Conservation (phyloP, 2,797 vertebrate genomes). For the Vultur gryphus region DNA sequence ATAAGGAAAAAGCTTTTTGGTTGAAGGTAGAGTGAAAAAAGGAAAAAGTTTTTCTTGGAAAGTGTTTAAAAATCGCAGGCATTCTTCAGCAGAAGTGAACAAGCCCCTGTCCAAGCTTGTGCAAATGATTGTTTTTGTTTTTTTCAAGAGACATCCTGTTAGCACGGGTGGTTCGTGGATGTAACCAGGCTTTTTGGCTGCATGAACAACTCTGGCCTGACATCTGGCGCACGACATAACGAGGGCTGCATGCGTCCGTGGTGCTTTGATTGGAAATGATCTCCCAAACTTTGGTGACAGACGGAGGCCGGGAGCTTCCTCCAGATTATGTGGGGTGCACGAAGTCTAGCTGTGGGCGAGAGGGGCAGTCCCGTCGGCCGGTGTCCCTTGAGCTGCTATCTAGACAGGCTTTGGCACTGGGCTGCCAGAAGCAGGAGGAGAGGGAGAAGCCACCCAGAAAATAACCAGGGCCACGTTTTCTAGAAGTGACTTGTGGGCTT, state of each 20-base stretch:
- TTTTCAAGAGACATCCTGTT: neutral
- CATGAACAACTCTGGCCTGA: neutral
- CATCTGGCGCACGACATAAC: neutral
- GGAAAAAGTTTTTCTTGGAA: neutral
- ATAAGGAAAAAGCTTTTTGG: neutral
- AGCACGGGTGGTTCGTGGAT: neutral
- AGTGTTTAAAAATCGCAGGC: neutral
- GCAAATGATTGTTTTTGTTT: neutral
- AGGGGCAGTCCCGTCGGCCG: fast-evolving
- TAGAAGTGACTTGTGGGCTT: neutral
- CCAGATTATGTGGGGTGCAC: neutral
- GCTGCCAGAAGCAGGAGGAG: neutral
- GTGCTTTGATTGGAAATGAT: neutral
- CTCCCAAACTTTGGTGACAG: neutral
- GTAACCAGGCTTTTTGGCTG: neutral
- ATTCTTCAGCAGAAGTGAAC: neutral
- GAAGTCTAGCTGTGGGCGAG: neutral
- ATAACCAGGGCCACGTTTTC: neutral
- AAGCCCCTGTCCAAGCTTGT: neutral
- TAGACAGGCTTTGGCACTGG: neutral
- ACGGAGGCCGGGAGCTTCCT: neutral
- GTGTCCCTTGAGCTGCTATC: neutral
- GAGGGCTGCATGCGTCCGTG: neutral
- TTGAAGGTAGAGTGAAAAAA: neutral
- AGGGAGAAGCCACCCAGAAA: neutral